Base-by-base conservation (phyloP, 1,140 invertebrate species). In the Penaeus chinensis region DNA sequence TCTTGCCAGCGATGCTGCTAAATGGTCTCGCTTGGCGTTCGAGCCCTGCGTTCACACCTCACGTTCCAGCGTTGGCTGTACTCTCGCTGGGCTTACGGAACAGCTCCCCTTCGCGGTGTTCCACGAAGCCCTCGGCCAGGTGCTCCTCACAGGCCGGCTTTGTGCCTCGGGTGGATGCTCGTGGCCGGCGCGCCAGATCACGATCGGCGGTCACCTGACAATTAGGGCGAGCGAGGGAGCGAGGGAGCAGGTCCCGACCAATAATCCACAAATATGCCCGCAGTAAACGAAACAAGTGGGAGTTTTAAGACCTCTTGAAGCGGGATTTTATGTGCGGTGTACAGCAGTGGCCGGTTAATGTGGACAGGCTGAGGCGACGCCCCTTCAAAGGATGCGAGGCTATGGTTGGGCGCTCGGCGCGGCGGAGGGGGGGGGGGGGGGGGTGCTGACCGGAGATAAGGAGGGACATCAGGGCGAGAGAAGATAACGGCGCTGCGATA, bases 181-280 rank as follows among this genome's bases (percentile, higher is more conserved):
- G 24, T n/a, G 24, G 18, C 24, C n/a, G 47, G 69, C 47, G n/a
- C 60, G 62, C 54, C 37, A 62, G 65, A 86, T 81, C 85, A 81
- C 66, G 47, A 74, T 80, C 42, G 42, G 22, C 37, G 63, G 27
- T 11, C 61, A 54, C 63, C 85, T 86, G 78, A 86, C 85, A 86
- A 86, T 86, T 86, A 86, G 78, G 85, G 78, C 37, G 85, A 71
- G 85, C 63, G 20, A 27, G 47, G 77, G 85, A 71, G 85, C 63
- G 20, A 27, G 47, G 77, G 54, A 61, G 77, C 85, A 47, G 65
- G 85, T 81, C 85, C 54, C 47, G 85, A 65, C 85, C 85, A 81
- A 86, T 86, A 81, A 86, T 86, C 85, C 78, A 86, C 85, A 86
- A 71, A 86, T 86, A 86, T 86, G 85, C 78, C 66, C 85, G 85